Evolutionary conservation across 1,140 invertebrate species (phyloP).

Genomic region (Drosophila lacteicornis): DNA sequence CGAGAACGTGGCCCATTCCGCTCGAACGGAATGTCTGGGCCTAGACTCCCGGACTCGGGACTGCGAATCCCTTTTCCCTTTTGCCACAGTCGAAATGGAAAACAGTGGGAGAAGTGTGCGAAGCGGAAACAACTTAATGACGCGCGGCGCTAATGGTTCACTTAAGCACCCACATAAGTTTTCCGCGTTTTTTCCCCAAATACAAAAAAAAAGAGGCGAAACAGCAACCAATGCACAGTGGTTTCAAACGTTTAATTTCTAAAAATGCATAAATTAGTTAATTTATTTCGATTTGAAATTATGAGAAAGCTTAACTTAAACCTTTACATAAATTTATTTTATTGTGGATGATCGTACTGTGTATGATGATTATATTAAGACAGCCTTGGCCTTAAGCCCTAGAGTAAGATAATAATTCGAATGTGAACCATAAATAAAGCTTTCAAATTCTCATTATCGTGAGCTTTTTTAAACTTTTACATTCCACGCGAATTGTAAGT

Average conservation of each 20-base stretch:
- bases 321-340: not conserved
- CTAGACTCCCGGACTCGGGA: slow-evolving; percentile 31
- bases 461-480: not conserved
- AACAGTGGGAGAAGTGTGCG: slow-evolving; percentile 77
- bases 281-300: not conserved
- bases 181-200: slow-evolving; percentile 56
- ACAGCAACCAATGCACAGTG: slow-evolving; percentile 16
- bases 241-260: not conserved
- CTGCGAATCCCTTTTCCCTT: slow-evolving; percentile 16
- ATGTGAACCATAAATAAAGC: no score
- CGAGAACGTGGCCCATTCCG: slow-evolving; percentile 47
- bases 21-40: slow-evolving; percentile 19
- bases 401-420: no score
- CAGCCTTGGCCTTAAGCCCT: no score
- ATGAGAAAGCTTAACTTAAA: not conserved
- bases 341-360: not conserved
- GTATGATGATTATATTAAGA: not conserved
- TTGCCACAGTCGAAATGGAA: slow-evolving; percentile 23
- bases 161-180: slow-evolving; percentile 83
- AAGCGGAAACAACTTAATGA: slow-evolving; percentile 84
- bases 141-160: slow-evolving; percentile 83
- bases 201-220: slow-evolving; percentile 32
- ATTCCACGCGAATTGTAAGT: no score
- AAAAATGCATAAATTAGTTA: no score
- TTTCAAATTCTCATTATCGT: not conserved